Conservation (phyloP, 2,113 vertebrate species). For the Xenus cinereus region DNA sequence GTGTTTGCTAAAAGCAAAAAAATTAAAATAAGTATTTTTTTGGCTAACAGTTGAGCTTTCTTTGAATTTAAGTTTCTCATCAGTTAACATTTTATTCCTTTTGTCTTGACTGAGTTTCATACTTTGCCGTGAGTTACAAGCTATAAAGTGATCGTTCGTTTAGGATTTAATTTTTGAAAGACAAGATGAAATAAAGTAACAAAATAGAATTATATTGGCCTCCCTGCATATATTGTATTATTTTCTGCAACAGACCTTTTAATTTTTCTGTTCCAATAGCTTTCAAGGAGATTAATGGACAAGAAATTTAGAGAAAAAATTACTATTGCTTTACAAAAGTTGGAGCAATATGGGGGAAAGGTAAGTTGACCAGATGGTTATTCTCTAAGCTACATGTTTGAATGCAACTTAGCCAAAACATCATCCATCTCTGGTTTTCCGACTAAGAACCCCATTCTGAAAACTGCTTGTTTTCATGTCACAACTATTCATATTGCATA, state of each 20-base stretch:
- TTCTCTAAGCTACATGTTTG: not conserved
- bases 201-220: not conserved
- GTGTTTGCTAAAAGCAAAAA: not conserved
- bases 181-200: not conserved
- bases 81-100: not conserved
- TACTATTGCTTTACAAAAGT: constrained; percentile 73
- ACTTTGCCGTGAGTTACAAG: not conserved
- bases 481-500: not conserved
- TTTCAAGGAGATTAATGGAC: constrained; percentile 79
- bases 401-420: not conserved
- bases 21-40: not conserved
- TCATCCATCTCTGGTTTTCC: not conserved
- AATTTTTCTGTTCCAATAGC: constrained; percentile 59
- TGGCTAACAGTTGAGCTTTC: not conserved
- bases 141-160: not conserved
- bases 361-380: constrained; percentile 45
- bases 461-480: not conserved
- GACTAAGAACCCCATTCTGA: not conserved
- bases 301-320: constrained; percentile 79
- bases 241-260: not conserved
- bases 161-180: not conserved
- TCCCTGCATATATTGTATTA: not conserved
- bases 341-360: constrained; percentile 79
- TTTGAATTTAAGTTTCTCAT: not conserved
- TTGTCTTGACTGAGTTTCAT: not conserved